Evolutionary conservation across 2,888 invertebrate genomes (phyloP).

Genomic region (Cerastoderma edule): DNA sequence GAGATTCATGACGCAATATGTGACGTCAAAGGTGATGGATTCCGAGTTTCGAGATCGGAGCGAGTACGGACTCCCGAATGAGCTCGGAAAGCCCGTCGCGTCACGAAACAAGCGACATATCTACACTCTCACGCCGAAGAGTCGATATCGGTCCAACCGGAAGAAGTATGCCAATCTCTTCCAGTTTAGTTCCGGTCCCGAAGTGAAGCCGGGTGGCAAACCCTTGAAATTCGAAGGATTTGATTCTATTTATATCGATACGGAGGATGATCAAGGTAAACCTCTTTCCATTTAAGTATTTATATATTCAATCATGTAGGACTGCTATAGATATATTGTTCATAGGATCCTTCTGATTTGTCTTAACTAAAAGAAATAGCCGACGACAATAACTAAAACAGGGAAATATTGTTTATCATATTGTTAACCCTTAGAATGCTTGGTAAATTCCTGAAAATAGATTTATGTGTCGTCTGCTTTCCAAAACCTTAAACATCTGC

Average conservation of each 20-base stretch:
- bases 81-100: slow-evolving; percentile 29
- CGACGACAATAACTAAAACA: no score
- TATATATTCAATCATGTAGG: neutral
- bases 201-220: slow-evolving; percentile 59
- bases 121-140: slow-evolving; percentile 37
- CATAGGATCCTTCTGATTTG: no score
- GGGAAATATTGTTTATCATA: no score
- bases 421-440: no score
- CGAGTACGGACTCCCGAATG: slow-evolving; percentile 75
- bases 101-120: slow-evolving; percentile 7
- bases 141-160: slow-evolving; percentile 51
- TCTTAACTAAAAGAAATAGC: no score
- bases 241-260: slow-evolving; percentile 70
- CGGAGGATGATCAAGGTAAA: slow-evolving; percentile 68
- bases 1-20: slow-evolving; percentile 77
- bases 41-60: slow-evolving; percentile 68
- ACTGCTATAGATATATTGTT: no score
- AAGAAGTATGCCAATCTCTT: slow-evolving; percentile 69
- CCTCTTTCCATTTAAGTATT: slow-evolving; percentile 5
- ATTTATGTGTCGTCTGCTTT: no score
- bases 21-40: slow-evolving; percentile 74
- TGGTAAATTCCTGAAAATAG: no score
- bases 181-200: slow-evolving; percentile 66
- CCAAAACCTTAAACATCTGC: no score
- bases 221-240: slow-evolving; percentile 76